Conservation (phyloP, 92 coral and sea anemone genomes). For the Chrysogorgia sp. region DNA sequence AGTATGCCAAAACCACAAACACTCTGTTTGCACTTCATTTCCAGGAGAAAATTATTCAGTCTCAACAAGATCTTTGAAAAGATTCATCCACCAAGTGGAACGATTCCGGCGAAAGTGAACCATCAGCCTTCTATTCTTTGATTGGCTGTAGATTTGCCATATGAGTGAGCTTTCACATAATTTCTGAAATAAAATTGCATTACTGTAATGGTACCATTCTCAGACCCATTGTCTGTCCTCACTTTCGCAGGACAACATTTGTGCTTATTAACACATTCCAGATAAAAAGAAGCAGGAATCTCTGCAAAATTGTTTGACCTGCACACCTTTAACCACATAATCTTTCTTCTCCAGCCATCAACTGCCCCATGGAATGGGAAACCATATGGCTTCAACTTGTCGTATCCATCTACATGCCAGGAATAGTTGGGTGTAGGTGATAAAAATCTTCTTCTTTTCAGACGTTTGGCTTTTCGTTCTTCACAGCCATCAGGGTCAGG, state of each 20-base stretch:
- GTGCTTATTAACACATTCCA: slow-evolving; percentile 10
- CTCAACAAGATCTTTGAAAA: slow-evolving; percentile 28
- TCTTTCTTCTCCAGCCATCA: slow-evolving; percentile 30
- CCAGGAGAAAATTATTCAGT: slow-evolving; percentile 28
- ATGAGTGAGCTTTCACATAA: slow-evolving; percentile 18
- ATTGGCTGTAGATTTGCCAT: slow-evolving; percentile 35
- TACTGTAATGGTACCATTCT: slow-evolving; percentile 26
- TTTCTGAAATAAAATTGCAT: slow-evolving; percentile 17
- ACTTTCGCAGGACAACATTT: slow-evolving; percentile 21
- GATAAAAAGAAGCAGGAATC: slow-evolving; percentile 20
- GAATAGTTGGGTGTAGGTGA: slow-evolving; percentile 29
- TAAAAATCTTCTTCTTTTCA: slow-evolving; percentile 24
- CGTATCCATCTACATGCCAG: slow-evolving; percentile 37
- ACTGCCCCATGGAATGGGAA: slow-evolving; percentile 22
- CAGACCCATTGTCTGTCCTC: slow-evolving; percentile 32
- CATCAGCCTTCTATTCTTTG: slow-evolving; percentile 28
- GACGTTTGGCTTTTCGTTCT: slow-evolving; percentile 17
- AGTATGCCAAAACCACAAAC: slow-evolving; percentile 1
- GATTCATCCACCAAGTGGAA: slow-evolving; percentile 32
- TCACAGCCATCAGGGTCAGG: slow-evolving; percentile 39
- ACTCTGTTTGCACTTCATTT: slow-evolving; percentile 8
- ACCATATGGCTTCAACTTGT: too few species aligned
- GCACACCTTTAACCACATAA: slow-evolving; percentile 34
- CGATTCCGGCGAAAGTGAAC: slow-evolving; percentile 22
- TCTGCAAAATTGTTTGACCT: slow-evolving; percentile 26